Evolutionary conservation across 2,797 vertebrate genomes (phyloP).

Genomic region (Buphagus erythrorhynchus): DNA sequence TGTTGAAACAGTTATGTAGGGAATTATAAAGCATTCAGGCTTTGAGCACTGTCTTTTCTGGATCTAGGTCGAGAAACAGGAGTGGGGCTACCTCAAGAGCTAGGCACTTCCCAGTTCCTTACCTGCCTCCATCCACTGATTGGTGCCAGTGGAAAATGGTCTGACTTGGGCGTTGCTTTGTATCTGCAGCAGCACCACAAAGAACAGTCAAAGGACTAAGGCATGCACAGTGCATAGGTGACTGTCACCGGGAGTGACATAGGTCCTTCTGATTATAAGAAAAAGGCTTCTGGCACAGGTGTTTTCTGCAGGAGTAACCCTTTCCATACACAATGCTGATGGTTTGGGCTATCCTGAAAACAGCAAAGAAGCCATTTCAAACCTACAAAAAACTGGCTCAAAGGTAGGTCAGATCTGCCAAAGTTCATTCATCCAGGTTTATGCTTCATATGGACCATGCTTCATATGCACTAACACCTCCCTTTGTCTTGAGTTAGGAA

Average conservation of each 20-base stretch:
- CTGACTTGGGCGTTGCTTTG: accelerated
- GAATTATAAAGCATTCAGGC: background rate
- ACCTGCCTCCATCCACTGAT: background rate
- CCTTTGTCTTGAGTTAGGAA: background rate
- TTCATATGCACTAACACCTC: background rate
- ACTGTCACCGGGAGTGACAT: background rate
- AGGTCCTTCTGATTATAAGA: background rate
- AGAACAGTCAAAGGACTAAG: background rate
- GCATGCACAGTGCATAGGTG: accelerated
- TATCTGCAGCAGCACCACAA: background rate
- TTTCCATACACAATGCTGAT: background rate
- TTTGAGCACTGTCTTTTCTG: background rate
- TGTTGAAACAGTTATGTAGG: background rate
- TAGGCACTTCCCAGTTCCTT: background rate
- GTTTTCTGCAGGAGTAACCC: background rate
- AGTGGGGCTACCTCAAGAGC: background rate
- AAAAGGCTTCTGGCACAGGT: background rate
- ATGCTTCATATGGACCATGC: background rate
- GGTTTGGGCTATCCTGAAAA: background rate
- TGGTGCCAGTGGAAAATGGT: background rate
- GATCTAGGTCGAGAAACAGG: background rate
- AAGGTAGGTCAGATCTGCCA: background rate
- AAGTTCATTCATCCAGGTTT: background rate
- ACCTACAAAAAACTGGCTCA: background rate
- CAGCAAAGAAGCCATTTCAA: background rate